Evolutionary conservation across 2,113 vertebrate genomes (phyloP).

Genomic region (Myodes glareolus): DNA sequence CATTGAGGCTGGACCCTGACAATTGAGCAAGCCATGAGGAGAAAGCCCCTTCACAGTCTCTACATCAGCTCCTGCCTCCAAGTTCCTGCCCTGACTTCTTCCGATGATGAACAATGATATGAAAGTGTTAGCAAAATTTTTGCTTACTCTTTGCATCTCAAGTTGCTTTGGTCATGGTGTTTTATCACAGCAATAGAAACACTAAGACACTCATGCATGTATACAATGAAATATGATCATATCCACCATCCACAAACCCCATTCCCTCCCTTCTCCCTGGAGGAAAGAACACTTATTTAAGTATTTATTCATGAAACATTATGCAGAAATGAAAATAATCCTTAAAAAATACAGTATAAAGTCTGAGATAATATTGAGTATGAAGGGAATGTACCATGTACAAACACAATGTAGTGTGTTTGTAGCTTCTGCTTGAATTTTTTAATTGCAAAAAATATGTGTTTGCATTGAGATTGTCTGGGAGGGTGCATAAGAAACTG

Average conservation of each 20-base stretch:
- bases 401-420: neutral
- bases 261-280: neutral
- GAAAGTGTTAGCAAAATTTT: neutral
- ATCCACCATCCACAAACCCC: neutral
- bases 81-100: neutral
- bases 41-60: neutral
- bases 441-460: neutral
- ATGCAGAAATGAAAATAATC: conserved; percentile 19
- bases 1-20: no score
- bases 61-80: neutral
- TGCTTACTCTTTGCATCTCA: neutral
- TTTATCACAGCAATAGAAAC: neutral
- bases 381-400: neutral
- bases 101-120: neutral
- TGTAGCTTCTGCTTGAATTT: neutral
- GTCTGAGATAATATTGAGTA: neutral
- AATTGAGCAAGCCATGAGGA: neutral
- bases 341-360: neutral
- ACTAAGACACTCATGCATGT: neutral
- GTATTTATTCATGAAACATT: conserved; percentile 35
- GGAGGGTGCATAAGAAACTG: conserved; percentile 10
- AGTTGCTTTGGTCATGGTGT: neutral
- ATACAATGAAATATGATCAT: neutral
- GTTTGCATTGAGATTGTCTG: conserved; percentile 11
- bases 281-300: neutral